Conservation (phyloP, 2,888 invertebrate genomes). For the Nasonovia ribisnigri region DNA sequence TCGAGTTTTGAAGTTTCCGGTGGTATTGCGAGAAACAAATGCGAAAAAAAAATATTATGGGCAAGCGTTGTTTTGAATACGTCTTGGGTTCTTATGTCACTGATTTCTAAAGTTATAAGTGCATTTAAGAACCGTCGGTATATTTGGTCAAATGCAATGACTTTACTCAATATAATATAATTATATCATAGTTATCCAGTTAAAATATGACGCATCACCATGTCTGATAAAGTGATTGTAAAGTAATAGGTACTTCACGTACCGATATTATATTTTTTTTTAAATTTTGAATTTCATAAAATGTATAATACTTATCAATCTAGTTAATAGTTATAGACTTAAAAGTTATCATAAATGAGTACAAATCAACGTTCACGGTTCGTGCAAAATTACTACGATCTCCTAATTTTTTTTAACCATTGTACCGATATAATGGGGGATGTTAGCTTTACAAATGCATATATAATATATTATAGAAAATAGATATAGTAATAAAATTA, state of each 20-base stretch:
- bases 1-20: background rate
- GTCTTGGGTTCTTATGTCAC: background rate
- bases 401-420: no score
- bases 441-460: background rate
- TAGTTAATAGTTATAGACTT: no score
- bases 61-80: background rate
- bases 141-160: background rate
- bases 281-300: no score
- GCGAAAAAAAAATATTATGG: background rate
- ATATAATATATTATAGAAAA: background rate
- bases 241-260: no score
- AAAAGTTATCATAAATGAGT: no score
- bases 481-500: background rate
- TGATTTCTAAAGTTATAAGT: background rate
- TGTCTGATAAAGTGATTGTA: no score
- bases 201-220: no score
- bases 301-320: no score
- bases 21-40: background rate
- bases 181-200: no score
- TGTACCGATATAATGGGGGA: background rate
- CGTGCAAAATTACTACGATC: background rate
- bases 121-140: background rate
- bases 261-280: no score
- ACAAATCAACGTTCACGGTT: background rate
- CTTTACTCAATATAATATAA: background rate